A percentile compares a stretch with the other conserved stretches of the same genome.
Evolutionary conservation across 2,113 vertebrate genomes (phyloP).

Genomic region (Henicopernis longicauda): DNA sequence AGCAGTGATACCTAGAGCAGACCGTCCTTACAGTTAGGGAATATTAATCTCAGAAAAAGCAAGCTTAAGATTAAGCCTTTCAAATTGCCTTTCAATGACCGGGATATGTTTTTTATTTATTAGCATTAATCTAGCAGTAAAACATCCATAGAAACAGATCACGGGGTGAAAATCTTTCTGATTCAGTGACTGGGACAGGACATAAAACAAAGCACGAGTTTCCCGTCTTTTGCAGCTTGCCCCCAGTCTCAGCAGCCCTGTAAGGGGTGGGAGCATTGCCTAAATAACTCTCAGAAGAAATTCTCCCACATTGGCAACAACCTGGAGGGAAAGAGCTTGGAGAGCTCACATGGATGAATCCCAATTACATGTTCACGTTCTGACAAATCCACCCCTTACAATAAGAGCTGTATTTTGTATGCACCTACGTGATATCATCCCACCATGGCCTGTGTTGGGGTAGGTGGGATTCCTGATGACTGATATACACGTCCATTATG

Average conservation of each 20-base stretch:
- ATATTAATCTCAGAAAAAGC: background rate
- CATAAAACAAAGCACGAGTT: background rate
- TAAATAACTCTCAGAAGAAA: background rate
- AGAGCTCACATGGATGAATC: background rate
- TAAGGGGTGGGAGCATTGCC: background rate
- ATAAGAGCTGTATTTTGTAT: background rate
- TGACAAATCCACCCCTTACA: background rate
- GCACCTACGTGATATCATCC: rapidly evolving
- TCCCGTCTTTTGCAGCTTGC: background rate
- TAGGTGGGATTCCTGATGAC: background rate
- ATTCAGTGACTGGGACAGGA: background rate
- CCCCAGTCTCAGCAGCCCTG: background rate
- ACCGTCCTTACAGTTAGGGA: background rate
- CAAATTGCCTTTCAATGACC: background rate
- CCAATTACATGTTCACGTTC: rapidly evolving
- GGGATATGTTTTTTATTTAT: background rate
- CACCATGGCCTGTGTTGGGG: background rate
- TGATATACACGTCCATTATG: background rate
- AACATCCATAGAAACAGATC: background rate
- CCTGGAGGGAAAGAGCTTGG: background rate
- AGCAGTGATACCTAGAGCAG: background rate
- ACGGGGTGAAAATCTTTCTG: background rate
- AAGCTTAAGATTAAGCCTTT: background rate
- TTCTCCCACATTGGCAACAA: background rate
- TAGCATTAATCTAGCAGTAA: background rate